Conservation (phyloP, 2,797 vertebrate genomes). For the Acomys russatus region DNA sequence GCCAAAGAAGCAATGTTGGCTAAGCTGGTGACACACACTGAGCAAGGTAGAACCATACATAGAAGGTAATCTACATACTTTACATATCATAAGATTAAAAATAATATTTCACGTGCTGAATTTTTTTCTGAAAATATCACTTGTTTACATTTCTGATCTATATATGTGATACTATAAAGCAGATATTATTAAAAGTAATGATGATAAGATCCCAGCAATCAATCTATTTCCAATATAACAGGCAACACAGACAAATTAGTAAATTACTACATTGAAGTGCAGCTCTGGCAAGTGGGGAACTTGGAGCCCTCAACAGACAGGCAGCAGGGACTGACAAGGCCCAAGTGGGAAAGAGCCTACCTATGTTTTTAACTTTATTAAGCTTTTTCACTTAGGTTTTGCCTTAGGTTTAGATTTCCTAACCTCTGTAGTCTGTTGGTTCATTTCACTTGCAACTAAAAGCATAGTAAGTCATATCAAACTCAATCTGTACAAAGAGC, state of each 20-base stretch:
- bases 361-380: conserved; percentile 45
- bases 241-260: conserved; percentile 39
- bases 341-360: not conserved
- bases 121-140: conserved; percentile 1
- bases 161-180: not conserved
- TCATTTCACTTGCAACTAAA: conserved; percentile 51
- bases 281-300: not conserved
- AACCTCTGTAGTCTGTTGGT: conserved; percentile 12
- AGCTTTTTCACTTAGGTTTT: conserved; percentile 29
- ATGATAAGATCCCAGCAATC: not conserved
- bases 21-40: not conserved
- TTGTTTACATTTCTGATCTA: conserved; percentile 45
- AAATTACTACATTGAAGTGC: not conserved
- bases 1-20: not conserved
- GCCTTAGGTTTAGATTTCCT: conserved; percentile 50
- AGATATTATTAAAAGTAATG: conserved; percentile 22
- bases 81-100: conserved; percentile 33
- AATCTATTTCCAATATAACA: conserved; percentile 16
- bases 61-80: not conserved
- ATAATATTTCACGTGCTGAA: conserved; percentile 6
- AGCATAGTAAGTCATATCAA: conserved; percentile 50
- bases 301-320: too few species aligned
- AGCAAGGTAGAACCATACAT: not conserved
- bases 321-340: not conserved
- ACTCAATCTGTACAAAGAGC: conserved; percentile 63